These are phyloP conservation scores for Eurystomus glaucurus DNA, from an alignment of 2,797 vertebrate species.

Conservation along the genomic window DNA sequence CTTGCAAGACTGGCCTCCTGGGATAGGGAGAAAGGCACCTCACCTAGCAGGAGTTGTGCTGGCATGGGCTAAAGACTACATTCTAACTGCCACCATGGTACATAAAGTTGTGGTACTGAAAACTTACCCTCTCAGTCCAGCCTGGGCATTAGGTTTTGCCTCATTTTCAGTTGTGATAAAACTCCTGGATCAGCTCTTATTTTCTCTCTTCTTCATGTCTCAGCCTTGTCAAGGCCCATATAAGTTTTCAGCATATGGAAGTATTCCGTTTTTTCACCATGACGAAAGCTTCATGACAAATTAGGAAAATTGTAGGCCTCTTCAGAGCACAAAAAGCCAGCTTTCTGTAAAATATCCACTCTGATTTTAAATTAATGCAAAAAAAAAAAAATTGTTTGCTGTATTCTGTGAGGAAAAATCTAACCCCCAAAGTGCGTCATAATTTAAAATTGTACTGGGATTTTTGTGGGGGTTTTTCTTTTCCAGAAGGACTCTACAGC, in stretches of 20 bases:
- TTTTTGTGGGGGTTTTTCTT: constrained; percentile 4
- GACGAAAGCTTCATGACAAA: constrained; percentile 13
- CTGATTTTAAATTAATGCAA: background rate
- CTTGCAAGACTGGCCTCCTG: constrained; percentile 26
- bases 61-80: background rate
- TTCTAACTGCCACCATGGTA: background rate
- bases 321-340: constrained; percentile 16
- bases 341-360: constrained; percentile 17
- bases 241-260: constrained; percentile 2
- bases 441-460: constrained; percentile 46
- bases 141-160: background rate
- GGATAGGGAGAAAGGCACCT: background rate
- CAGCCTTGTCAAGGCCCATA: background rate
- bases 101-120: background rate
- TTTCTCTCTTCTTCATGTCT: background rate
- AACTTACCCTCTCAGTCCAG: background rate
- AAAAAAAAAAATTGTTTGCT: background rate
- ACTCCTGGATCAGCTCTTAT: background rate
- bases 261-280: background rate
- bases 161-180: background rate
- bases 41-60: background rate
- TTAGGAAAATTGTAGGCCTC: background rate
- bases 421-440: background rate
- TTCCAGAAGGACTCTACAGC: constrained; percentile 50
- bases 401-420: constrained; percentile 57